These are phyloP conservation scores for Xestia ashworthii DNA, from an alignment of 2,888 invertebrate genomes.

Conservation along the genomic window DNA sequence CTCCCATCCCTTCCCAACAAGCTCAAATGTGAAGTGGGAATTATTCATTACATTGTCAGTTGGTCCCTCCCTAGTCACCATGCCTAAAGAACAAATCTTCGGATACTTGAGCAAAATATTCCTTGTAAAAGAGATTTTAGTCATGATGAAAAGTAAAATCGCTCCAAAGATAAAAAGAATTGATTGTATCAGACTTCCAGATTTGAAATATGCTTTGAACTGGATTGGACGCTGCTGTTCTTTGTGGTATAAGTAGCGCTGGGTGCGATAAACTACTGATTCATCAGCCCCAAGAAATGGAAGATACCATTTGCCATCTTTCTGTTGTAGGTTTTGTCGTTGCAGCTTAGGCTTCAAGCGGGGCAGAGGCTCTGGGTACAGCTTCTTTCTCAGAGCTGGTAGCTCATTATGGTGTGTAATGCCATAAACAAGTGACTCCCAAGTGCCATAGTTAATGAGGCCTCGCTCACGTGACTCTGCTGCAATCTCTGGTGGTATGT, in stretches of 20 bases:
- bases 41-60: slow-evolving; percentile 91
- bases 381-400: slow-evolving; percentile 91
- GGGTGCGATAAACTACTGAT: slow-evolving; percentile 95
- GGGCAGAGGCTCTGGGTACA: slow-evolving; percentile 92
- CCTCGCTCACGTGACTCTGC: slow-evolving; percentile 77
- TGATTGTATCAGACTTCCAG: slow-evolving; percentile 80
- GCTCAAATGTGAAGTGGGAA: slow-evolving; percentile 92
- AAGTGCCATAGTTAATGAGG: slow-evolving; percentile 95
- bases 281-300: slow-evolving; percentile 96
- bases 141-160: slow-evolving; percentile 79
- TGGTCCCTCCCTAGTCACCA: slow-evolving; percentile 92
- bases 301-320: slow-evolving; percentile 91
- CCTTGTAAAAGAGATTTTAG: slow-evolving; percentile 69
- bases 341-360: slow-evolving; percentile 91
- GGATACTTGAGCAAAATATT: slow-evolving; percentile 76
- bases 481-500: slow-evolving; percentile 66
- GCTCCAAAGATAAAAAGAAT: slow-evolving; percentile 90
- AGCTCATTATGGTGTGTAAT: slow-evolving; percentile 92
- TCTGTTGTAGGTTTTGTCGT: slow-evolving; percentile 88
- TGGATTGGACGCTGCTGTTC: slow-evolving; percentile 94
- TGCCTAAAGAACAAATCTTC: slow-evolving; percentile 93
- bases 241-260: slow-evolving; percentile 93
- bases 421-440: slow-evolving; percentile 96
- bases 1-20: slow-evolving; percentile 95
- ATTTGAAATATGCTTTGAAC: slow-evolving; percentile 93